Conservation (phyloP, 92 coral and sea anemone genomes). For the Parazoanthus darwini region DNA sequence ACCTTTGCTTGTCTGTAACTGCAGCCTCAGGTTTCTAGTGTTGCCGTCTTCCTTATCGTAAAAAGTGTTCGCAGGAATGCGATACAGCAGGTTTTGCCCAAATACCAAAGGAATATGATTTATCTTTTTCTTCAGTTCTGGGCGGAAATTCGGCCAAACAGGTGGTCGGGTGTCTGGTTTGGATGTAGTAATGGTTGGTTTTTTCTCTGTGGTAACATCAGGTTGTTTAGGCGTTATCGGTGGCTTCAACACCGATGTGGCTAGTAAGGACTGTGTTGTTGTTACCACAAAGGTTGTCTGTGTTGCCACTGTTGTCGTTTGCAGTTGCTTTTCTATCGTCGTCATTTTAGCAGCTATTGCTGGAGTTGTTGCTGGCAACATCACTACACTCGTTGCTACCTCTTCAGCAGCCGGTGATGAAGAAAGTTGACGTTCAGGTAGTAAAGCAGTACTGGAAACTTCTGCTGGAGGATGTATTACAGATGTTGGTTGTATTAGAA, state of each 20-base stretch:
- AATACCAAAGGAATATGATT: slow-evolving; percentile 57
- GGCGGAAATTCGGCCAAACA: slow-evolving; percentile 42
- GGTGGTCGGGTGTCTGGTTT: slow-evolving; percentile 24
- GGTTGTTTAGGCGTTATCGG: background rate
- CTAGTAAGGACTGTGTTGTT: background rate
- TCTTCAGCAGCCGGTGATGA: background rate
- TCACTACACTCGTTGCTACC: background rate
- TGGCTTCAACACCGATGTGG: background rate
- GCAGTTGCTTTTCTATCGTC: background rate
- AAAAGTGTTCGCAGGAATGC: slow-evolving; percentile 71
- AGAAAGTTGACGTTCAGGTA: background rate
- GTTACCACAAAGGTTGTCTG: background rate
- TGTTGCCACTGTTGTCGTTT: background rate
- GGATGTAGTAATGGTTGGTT: background rate
- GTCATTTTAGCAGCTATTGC: background rate
- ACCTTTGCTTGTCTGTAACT: slow-evolving; percentile 59
- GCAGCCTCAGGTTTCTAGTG: slow-evolving; percentile 73
- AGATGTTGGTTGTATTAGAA: background rate
- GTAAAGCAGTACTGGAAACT: background rate
- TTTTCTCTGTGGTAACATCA: background rate
- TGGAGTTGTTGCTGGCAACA: background rate
- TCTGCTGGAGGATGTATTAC: background rate
- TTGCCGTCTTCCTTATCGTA: slow-evolving; percentile 79
- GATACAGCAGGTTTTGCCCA: slow-evolving; percentile 66
- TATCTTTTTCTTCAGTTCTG: slow-evolving; percentile 52